Percentiles rank a stretch among this genome's conserved stretches.
Conservation (phyloP, 1,140 invertebrate species). For the Aphidius ervi region DNA sequence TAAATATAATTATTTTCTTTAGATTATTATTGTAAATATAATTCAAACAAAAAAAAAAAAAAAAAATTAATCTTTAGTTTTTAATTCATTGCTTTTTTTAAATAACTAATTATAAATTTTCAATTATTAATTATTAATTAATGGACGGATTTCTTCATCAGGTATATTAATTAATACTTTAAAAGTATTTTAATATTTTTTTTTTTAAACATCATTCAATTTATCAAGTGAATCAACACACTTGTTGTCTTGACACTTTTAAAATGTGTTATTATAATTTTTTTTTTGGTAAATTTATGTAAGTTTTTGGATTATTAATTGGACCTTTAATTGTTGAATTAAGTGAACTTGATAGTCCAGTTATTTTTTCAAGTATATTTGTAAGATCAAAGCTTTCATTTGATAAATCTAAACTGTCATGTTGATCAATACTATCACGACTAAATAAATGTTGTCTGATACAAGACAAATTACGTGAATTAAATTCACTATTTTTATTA, state of each 20-base stretch:
- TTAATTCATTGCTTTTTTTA: too few species aligned
- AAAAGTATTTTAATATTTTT: slow-evolving; percentile 27
- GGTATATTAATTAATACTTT: too few species aligned
- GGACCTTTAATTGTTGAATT: neutral
- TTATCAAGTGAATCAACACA: slow-evolving; percentile 30
- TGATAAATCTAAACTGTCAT: slow-evolving; percentile 33
- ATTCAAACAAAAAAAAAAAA: too few species aligned
- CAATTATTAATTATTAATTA: too few species aligned
- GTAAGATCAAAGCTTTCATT: slow-evolving; percentile 43
- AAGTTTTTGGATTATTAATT: too few species aligned
- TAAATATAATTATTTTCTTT: neutral
- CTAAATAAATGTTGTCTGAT: slow-evolving; percentile 50
- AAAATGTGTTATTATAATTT: too few species aligned
- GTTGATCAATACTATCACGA: slow-evolving; percentile 40
- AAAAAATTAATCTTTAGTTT: too few species aligned
- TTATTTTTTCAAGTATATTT: slow-evolving; percentile 28
- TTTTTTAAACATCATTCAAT: slow-evolving; percentile 25
- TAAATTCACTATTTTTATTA: slow-evolving; percentile 21
- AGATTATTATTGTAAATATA: neutral
- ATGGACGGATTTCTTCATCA: too few species aligned
- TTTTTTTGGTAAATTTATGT: too few species aligned
- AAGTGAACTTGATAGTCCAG: slow-evolving; percentile 14
- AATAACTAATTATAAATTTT: too few species aligned
- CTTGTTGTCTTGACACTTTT: too few species aligned
- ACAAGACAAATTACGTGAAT: slow-evolving; percentile 34